These are phyloP conservation scores for Osmerus eperlanus DNA, from an alignment of 2,113 vertebrate species.

Conservation along the genomic window DNA sequence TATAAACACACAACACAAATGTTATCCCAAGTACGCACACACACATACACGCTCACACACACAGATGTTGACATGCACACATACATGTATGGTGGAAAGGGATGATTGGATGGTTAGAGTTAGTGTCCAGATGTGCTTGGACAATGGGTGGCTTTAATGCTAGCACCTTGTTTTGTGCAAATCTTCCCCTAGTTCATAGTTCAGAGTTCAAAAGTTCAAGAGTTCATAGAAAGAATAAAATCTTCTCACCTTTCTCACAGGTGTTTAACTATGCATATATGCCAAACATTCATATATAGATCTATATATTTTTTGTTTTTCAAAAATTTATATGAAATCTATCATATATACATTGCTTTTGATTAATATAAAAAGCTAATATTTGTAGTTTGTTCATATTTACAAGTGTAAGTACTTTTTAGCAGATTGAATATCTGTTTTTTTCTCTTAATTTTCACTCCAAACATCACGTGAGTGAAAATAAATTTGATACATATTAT, in stretches of 20 bases:
- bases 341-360: slow-evolving; percentile 79
- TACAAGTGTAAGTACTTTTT: slow-evolving; percentile 69
- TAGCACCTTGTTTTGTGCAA: slow-evolving; percentile 85
- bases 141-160: slow-evolving; percentile 75
- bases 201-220: slow-evolving; percentile 73
- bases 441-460: slow-evolving; percentile 54
- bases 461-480: slow-evolving; percentile 66
- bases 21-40: not conserved
- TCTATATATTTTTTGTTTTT: slow-evolving; percentile 74
- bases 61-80: slow-evolving; percentile 19
- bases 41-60: slow-evolving; percentile 14
- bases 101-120: slow-evolving; percentile 53
- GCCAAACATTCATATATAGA: slow-evolving; percentile 84
- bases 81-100: slow-evolving; percentile 31
- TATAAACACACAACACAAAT: slow-evolving; percentile 22
- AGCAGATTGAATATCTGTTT: slow-evolving; percentile 55
- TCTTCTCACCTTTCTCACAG: slow-evolving; percentile 75
- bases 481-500: slow-evolving; percentile 59
- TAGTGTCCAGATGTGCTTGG: slow-evolving; percentile 59
- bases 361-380: slow-evolving; percentile 71
- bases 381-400: slow-evolving; percentile 69
- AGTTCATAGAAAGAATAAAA: slow-evolving; percentile 81
- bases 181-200: slow-evolving; percentile 75
- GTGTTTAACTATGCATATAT: slow-evolving; percentile 83
- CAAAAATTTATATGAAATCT: slow-evolving; percentile 83